A percentile compares a stretch with the other conserved stretches of the same genome.
phyloP scores from a whole-genome alignment of 2,888 invertebrate genomes.

The Agrochola lychnidis region DNA sequence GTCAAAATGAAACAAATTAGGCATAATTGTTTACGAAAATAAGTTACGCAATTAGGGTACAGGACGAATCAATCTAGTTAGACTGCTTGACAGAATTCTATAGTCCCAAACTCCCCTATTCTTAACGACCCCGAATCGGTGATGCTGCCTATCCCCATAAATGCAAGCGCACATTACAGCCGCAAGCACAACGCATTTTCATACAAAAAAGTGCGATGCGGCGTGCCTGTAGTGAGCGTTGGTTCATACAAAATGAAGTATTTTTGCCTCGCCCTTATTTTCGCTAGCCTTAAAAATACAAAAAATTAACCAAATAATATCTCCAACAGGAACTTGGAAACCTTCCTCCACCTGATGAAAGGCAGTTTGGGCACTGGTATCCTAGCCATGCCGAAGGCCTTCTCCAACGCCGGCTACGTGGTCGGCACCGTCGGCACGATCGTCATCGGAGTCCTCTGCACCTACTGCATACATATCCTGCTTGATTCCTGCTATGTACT shows the following conservation, averaged over 20 bases:
- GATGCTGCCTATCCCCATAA: not conserved
- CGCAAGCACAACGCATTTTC: not conserved
- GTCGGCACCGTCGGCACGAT: slow-evolving; percentile 95
- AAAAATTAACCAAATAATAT: not conserved
- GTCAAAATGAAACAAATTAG: too few species aligned
- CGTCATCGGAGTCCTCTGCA: slow-evolving; percentile 96
- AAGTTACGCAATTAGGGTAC: too few species aligned
- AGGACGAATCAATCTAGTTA: not conserved
- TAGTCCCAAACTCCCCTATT: not conserved
- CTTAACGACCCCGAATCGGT: too few species aligned
- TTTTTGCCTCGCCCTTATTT: not conserved
- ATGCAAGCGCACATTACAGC: not conserved
- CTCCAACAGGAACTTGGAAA: slow-evolving; percentile 93
- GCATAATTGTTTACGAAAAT: too few species aligned
- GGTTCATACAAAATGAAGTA: not conserved
- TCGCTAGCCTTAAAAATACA: not conserved
- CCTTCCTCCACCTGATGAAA: slow-evolving; percentile 96
- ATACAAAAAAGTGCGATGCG: not conserved
- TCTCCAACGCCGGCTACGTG: slow-evolving; percentile 95
- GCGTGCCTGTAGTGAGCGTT: not conserved
- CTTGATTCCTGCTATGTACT: slow-evolving; percentile 93
- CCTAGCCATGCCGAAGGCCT: slow-evolving; percentile 97
- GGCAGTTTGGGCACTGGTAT: slow-evolving; percentile 98
- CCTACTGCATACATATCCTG: slow-evolving; percentile 98
- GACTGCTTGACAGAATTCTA: not conserved